phyloP scores from a whole-genome alignment of 2,113 vertebrate species.

The Antechinus stuartii region DNA sequence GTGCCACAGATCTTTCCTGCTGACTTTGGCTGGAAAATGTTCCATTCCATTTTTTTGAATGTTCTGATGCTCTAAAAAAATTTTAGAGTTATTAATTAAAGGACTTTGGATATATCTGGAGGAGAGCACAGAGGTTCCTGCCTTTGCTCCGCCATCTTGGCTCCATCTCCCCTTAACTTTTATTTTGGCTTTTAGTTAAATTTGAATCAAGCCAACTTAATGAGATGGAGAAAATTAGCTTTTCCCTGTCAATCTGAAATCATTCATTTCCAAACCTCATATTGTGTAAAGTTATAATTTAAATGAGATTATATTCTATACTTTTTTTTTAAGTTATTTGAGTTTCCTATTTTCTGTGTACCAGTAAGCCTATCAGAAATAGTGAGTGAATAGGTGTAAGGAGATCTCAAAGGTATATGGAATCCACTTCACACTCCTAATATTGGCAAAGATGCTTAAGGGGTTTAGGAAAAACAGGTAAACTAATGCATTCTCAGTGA shows the following conservation, averaged over 20 bases:
- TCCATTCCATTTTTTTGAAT: too few relatives aligned
- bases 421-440: neutral
- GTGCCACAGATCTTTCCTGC: too few relatives aligned
- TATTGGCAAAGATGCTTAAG: neutral
- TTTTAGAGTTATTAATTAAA: too few relatives aligned
- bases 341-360: neutral
- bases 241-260: neutral
- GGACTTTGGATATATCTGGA: too few relatives aligned
- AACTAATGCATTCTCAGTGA: neutral
- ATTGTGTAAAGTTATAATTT: neutral
- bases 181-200: constrained; percentile 28
- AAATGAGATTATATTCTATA: neutral
- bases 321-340: neutral
- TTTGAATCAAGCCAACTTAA: constrained; percentile 37
- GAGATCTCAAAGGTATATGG: neutral
- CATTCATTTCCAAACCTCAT: neutral
- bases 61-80: too few relatives aligned
- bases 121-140: too few relatives aligned
- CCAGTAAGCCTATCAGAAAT: neutral
- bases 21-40: too few relatives aligned
- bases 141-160: too few relatives aligned
- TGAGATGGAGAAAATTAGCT: neutral
- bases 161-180: neutral
- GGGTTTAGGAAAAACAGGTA: neutral
- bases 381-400: neutral